Conservation (phyloP, 2,888 invertebrate genomes). For the Caenorhabditis imperialis region DNA sequence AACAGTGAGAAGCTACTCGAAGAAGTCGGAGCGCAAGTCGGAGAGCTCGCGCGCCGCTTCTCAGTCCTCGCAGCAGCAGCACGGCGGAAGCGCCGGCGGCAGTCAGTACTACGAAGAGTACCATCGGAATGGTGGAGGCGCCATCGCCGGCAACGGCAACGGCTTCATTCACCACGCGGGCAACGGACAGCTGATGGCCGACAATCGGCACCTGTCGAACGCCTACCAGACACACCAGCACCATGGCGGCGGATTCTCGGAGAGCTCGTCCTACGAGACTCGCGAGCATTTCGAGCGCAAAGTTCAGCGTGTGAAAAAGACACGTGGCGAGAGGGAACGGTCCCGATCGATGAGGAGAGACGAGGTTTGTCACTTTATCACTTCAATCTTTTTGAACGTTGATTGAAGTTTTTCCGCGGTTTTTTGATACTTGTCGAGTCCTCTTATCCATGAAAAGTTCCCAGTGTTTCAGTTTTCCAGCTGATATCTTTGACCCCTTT, state of each 20-base stretch:
- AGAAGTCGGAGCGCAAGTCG: slow-evolving; percentile 75
- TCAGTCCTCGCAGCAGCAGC: slow-evolving; percentile 31
- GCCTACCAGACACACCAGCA: slow-evolving; percentile 50
- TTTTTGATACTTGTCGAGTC: too few species aligned
- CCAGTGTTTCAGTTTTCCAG: too few species aligned
- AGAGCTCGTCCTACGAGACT: slow-evolving; percentile 76
- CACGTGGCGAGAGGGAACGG: slow-evolving; percentile 72
- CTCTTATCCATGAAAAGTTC: too few species aligned
- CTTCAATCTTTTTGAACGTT: too few species aligned
- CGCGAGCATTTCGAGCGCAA: slow-evolving; percentile 78
- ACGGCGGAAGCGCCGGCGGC: slow-evolving; percentile 31
- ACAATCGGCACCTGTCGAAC: slow-evolving; percentile 60
- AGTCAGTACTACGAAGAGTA: slow-evolving; percentile 51
- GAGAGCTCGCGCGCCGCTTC: slow-evolving; percentile 64
- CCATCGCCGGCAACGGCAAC: slow-evolving; percentile 78
- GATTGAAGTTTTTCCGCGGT: too few species aligned
- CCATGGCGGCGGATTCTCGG: slow-evolving; percentile 70
- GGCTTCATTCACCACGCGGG: slow-evolving; percentile 20
- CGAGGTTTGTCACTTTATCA: slow-evolving; percentile 63
- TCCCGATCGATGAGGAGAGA: slow-evolving; percentile 63
- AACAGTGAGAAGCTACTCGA: slow-evolving; percentile 84
- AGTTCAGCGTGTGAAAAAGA: slow-evolving; percentile 74
- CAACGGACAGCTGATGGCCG: slow-evolving; percentile 81
- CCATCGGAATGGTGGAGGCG: slow-evolving; percentile 42
- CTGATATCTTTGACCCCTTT: too few species aligned